A percentile compares a stretch with the other conserved stretches of the same genome.
Conservation (phyloP, 1,140 invertebrate species). For the Centruroides vittatus region DNA sequence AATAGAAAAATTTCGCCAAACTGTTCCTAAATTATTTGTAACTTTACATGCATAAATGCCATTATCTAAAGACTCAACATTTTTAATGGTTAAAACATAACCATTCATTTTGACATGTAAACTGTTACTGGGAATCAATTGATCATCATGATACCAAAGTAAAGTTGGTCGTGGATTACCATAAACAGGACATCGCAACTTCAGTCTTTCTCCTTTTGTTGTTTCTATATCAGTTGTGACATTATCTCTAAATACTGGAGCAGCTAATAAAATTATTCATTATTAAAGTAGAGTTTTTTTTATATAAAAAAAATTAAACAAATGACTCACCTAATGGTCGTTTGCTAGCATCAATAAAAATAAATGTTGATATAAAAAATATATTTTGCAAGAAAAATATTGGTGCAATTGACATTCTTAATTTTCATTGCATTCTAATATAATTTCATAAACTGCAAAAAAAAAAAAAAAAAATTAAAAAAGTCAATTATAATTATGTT, state of each 20-base stretch:
- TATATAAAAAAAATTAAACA: too few relatives aligned
- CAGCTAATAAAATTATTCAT: background rate
- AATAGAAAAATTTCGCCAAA: background rate
- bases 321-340: too few relatives aligned
- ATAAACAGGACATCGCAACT: constrained; percentile 19
- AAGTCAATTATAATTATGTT: too few relatives aligned
- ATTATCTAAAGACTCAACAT: background rate
- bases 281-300: too few relatives aligned
- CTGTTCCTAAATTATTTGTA: background rate
- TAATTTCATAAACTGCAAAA: too few relatives aligned
- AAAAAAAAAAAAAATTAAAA: too few relatives aligned
- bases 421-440: too few relatives aligned
- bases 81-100: constrained; percentile 19
- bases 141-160: constrained; percentile 19
- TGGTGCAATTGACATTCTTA: too few relatives aligned
- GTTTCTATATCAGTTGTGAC: constrained; percentile 2
- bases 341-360: too few relatives aligned
- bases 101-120: constrained; percentile 14
- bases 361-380: too few relatives aligned
- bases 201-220: constrained; percentile 15
- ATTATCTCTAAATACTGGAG: constrained; percentile 1
- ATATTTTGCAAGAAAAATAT: too few relatives aligned
- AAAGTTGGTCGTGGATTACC: constrained; percentile 20
- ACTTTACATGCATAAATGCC: background rate
- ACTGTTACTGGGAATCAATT: background rate